phyloP scores from a whole-genome alignment of 2,797 vertebrate species.

The Pangasius krempfi region DNA sequence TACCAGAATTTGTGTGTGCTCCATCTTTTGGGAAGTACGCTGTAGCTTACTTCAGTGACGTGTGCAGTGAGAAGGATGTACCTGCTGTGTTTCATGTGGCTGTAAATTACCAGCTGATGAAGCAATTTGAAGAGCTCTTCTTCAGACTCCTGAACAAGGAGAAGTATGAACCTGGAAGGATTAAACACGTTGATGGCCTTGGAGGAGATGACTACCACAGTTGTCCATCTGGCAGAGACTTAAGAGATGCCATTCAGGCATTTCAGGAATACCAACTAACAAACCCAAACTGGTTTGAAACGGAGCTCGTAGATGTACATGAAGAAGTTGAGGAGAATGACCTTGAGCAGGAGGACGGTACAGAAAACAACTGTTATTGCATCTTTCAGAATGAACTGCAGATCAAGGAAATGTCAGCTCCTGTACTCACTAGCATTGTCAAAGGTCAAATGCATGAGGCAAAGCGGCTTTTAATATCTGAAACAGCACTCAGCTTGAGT shows the following conservation, averaged over 20 bases:
- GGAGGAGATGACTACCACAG: slow-evolving; percentile 74
- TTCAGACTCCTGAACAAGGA: slow-evolving; percentile 89
- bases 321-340: slow-evolving; percentile 59
- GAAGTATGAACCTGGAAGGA: slow-evolving; percentile 82
- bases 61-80: slow-evolving; percentile 81
- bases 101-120: slow-evolving; percentile 86
- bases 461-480: not conserved
- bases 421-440: slow-evolving; percentile 11
- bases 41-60: slow-evolving; percentile 86
- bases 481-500: too few relatives aligned
- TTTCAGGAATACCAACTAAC: slow-evolving; percentile 81
- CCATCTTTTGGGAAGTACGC: slow-evolving; percentile 87
- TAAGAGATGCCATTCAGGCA: slow-evolving; percentile 78
- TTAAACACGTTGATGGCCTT: slow-evolving; percentile 79
- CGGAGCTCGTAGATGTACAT: slow-evolving; percentile 69
- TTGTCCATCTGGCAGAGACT: slow-evolving; percentile 77
- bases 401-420: not conserved
- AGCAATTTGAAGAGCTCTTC: slow-evolving; percentile 88
- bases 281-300: slow-evolving; percentile 86
- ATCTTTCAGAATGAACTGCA: slow-evolving; percentile 32
- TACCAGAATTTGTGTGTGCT: slow-evolving; percentile 83
- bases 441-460: too few relatives aligned
- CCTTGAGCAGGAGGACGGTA: slow-evolving; percentile 10
- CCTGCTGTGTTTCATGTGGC: slow-evolving; percentile 85
- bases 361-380: slow-evolving; percentile 3